Conservation (phyloP, 2,888 invertebrate species). For the Malthinus seriepunctatus region DNA sequence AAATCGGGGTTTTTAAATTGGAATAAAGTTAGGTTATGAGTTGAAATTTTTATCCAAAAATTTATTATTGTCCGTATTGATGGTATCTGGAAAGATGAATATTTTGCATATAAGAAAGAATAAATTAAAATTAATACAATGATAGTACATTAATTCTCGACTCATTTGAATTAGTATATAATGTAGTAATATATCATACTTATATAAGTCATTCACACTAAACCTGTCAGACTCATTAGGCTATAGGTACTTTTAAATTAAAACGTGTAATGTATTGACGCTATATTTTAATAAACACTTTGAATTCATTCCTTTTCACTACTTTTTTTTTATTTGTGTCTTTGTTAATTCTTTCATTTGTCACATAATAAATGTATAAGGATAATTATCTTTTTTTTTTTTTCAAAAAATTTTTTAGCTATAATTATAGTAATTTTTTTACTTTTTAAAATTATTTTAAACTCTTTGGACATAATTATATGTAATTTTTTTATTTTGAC, state of each 20-base stretch:
- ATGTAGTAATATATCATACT: slow-evolving; percentile 16
- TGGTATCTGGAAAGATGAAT: slow-evolving; percentile 3
- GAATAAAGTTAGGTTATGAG: not conserved
- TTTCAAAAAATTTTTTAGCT: slow-evolving; percentile 1
- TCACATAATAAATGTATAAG: slow-evolving; percentile 2
- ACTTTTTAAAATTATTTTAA: not conserved
- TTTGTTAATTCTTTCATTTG: slow-evolving; percentile 6
- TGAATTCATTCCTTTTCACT: slow-evolving; percentile 6
- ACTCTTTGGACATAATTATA: not conserved
- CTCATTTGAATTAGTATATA: slow-evolving; percentile 14
- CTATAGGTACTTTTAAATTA: slow-evolving; percentile 14
- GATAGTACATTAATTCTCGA: slow-evolving; percentile 16
- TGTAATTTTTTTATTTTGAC: not conserved
- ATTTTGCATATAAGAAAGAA: slow-evolving; percentile 14
- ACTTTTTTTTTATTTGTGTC: slow-evolving; percentile 8
- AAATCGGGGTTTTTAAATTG: not conserved
- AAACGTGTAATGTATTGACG: slow-evolving; percentile 13
- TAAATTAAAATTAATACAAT: slow-evolving; percentile 9
- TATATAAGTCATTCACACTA: slow-evolving; percentile 13
- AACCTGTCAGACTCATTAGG: slow-evolving; percentile 15
- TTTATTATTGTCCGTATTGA: slow-evolving; percentile 1
- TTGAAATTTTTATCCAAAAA: not conserved
- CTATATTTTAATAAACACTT: slow-evolving; percentile 13
- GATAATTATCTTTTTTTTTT: slow-evolving; percentile 1
- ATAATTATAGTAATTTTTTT: not conserved